Percentiles rank a stretch among this genome's conserved stretches.
These are phyloP conservation scores for Philopedon plagiatum DNA, from an alignment of 2,888 invertebrate species.

Conservation along the genomic window DNA sequence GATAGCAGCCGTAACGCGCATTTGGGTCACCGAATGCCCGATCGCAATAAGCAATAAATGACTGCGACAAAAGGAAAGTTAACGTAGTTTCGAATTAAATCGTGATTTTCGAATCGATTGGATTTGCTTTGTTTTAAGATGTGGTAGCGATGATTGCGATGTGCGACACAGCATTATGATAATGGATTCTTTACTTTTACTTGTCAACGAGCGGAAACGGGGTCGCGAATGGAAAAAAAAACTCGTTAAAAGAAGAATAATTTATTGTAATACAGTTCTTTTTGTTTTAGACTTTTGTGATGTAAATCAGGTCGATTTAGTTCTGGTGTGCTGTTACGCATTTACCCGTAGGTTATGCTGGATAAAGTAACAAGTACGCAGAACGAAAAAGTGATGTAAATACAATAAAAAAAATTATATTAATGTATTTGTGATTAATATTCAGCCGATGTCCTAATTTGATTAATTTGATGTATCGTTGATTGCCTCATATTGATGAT, in stretches of 20 bases:
- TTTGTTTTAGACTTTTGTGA: neutral
- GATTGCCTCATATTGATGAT: too few relatives aligned
- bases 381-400: too few relatives aligned
- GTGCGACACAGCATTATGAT: conserved; percentile 25
- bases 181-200: conserved; percentile 36
- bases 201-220: conserved; percentile 13
- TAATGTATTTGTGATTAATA: too few relatives aligned
- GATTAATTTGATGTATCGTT: too few relatives aligned
- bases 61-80: conserved; percentile 45
- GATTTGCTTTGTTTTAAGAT: conserved; percentile 14
- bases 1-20: conserved; percentile 29
- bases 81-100: conserved; percentile 34
- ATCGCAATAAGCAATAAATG: conserved; percentile 35
- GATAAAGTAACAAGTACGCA: too few relatives aligned
- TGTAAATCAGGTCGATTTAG: neutral
- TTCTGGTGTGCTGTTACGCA: too few relatives aligned
- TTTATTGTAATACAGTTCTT: neutral
- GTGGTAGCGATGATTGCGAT: neutral
- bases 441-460: too few relatives aligned
- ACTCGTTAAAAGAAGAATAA: too few relatives aligned
- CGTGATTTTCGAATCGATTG: conserved; percentile 33
- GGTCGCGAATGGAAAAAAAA: conserved; percentile 10
- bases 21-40: conserved; percentile 33
- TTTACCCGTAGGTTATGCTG: too few relatives aligned
- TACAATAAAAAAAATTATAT: too few relatives aligned